These are phyloP conservation scores for Scartelaos histophorus DNA, from an alignment of 2,113 vertebrate species.

Conservation along the genomic window DNA sequence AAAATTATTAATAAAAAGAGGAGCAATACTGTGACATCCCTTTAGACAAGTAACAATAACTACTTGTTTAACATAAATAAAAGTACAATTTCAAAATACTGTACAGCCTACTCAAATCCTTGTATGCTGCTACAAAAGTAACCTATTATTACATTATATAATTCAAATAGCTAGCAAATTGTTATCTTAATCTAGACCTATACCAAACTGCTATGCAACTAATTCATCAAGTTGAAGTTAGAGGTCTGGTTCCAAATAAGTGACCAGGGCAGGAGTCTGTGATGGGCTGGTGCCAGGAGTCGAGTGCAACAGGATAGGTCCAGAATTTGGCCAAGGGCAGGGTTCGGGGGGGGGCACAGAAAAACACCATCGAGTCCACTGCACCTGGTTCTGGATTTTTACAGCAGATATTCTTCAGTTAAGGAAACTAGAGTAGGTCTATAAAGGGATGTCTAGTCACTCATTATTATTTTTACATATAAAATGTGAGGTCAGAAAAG, in stretches of 20 bases:
- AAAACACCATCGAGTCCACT: slow-evolving; percentile 30
- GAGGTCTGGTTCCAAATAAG: slow-evolving; percentile 26
- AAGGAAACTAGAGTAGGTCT: slow-evolving; percentile 7
- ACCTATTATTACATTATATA: background rate
- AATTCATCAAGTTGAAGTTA: slow-evolving; percentile 14
- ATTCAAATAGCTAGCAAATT: background rate
- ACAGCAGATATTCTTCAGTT: slow-evolving; percentile 27
- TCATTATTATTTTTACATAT: background rate
- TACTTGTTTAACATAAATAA: background rate
- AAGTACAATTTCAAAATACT: background rate
- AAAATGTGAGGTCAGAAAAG: slow-evolving; percentile 43
- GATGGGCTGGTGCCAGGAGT: slow-evolving; percentile 53
- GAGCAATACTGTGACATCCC: no score
- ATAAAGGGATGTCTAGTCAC: background rate
- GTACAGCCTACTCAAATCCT: background rate
- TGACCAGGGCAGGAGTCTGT: slow-evolving; percentile 23
- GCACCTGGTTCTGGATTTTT: slow-evolving; percentile 18
- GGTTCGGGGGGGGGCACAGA: slow-evolving; percentile 42
- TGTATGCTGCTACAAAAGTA: background rate
- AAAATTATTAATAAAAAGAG: no score
- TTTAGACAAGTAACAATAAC: no score
- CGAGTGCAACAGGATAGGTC: slow-evolving; percentile 65
- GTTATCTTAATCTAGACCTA: background rate
- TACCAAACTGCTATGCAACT: background rate
- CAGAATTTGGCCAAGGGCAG: slow-evolving; percentile 62